Evolutionary conservation across 2,797 vertebrate genomes (phyloP).

Genomic region (Neostethus bicornis): DNA sequence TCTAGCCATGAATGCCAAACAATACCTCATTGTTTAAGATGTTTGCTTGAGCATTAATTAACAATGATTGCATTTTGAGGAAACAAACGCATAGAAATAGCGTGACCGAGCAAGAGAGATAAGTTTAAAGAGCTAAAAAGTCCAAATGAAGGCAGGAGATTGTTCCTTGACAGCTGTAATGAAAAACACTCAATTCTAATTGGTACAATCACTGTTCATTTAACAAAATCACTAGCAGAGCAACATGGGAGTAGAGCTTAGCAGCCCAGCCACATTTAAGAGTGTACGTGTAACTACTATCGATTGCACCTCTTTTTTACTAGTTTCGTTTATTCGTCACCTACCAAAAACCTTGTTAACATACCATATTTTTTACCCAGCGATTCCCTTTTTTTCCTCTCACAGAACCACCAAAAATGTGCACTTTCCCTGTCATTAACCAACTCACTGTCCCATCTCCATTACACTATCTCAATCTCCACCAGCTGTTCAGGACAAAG

Average conservation of each 20-base stretch:
- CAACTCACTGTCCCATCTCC: constrained; percentile 50
- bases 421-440: constrained; percentile 61
- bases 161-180: constrained; percentile 86
- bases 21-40: not conserved
- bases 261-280: constrained; percentile 48
- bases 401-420: constrained; percentile 24
- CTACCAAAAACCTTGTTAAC: constrained; percentile 15
- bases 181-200: constrained; percentile 92
- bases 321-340: constrained; percentile 5
- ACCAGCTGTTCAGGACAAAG: constrained; percentile 66
- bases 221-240: constrained; percentile 87
- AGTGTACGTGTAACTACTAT: constrained; percentile 18
- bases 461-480: constrained; percentile 43
- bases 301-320: not conserved
- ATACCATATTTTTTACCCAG: not conserved
- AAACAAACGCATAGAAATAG: not conserved
- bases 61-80: not conserved
- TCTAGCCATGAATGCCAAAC: not conserved
- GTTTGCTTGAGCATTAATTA: not conserved
- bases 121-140: constrained; percentile 23
- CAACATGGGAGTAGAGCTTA: constrained; percentile 85
- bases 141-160: constrained; percentile 52
- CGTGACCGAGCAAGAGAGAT: constrained; percentile 14
- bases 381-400: constrained; percentile 8
- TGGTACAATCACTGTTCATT: constrained; percentile 91